Evolutionary conservation across 2,888 invertebrate species (phyloP).

Genomic region (Thereva nobilitata): DNA sequence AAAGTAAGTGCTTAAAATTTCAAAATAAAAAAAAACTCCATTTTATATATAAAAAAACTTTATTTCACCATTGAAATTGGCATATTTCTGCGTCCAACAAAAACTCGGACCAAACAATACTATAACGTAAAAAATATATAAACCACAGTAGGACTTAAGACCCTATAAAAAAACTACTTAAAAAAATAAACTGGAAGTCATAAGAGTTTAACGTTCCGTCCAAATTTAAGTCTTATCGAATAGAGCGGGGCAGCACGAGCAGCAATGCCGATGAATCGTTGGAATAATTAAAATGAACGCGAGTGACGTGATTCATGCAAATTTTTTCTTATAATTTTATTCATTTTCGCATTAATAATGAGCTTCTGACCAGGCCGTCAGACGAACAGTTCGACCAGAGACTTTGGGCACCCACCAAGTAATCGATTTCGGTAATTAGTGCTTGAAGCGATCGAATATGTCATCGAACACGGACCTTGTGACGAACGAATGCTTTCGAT

Average conservation of each 20-base stretch:
- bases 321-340: neutral
- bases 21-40: neutral
- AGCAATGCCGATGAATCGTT: conserved; percentile 2
- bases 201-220: conserved; percentile 5
- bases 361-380: too few relatives aligned
- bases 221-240: conserved; percentile 30
- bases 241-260: conserved; percentile 1
- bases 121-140: too few relatives aligned
- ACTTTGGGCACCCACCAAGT: too few relatives aligned
- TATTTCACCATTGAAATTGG: conserved; percentile 20
- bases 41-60: conserved; percentile 9
- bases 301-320: conserved; percentile 8
- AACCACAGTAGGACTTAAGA: too few relatives aligned
- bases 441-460: conserved; percentile 23
- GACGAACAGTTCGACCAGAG: too few relatives aligned
- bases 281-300: neutral
- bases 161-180: neutral
- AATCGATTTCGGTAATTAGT: neutral
- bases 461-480: conserved; percentile 21
- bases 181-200: conserved; percentile 7
- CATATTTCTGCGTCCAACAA: conserved; percentile 2
- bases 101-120: neutral
- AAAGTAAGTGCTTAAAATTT: neutral
- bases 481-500: neutral
- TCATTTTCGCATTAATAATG: too few relatives aligned